These are phyloP conservation scores for Asteroscopus sphinx DNA, from an alignment of 2,888 invertebrate species.

Conservation along the genomic window DNA sequence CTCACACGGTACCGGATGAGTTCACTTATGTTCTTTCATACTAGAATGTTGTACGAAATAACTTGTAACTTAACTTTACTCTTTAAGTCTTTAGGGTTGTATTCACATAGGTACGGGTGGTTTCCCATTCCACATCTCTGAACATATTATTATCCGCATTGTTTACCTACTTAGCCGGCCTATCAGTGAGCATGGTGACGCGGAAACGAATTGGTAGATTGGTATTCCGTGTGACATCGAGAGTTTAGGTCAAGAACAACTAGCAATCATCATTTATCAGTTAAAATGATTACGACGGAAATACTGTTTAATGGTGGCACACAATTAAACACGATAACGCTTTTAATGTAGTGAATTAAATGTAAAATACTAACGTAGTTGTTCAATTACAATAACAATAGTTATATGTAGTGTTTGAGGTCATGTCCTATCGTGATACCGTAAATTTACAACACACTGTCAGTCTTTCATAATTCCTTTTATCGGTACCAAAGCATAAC, in stretches of 20 bases:
- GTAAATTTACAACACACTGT: conserved; percentile 42
- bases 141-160: conserved; percentile 5
- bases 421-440: conserved; percentile 45
- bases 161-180: conserved; percentile 7
- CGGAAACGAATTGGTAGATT: conserved; percentile 64
- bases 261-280: conserved; percentile 71
- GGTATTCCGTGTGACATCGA: conserved; percentile 62
- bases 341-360: conserved; percentile 50
- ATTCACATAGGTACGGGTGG: background rate
- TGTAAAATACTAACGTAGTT: conserved; percentile 38
- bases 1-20: too few species aligned
- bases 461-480: conserved; percentile 49
- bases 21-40: too few species aligned
- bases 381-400: conserved; percentile 32
- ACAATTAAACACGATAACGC: conserved; percentile 59
- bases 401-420: conserved; percentile 26
- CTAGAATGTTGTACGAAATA: too few species aligned
- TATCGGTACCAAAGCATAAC: conserved; percentile 63
- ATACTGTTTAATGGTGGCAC: conserved; percentile 55
- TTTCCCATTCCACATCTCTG: background rate
- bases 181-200: conserved; percentile 43
- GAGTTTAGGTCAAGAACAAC: conserved; percentile 82
- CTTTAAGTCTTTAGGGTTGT: background rate
- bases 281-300: conserved; percentile 71
- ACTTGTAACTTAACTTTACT: too few species aligned